Conservation (phyloP, 1,140 invertebrate species). For the Listronotus bonariensis region DNA sequence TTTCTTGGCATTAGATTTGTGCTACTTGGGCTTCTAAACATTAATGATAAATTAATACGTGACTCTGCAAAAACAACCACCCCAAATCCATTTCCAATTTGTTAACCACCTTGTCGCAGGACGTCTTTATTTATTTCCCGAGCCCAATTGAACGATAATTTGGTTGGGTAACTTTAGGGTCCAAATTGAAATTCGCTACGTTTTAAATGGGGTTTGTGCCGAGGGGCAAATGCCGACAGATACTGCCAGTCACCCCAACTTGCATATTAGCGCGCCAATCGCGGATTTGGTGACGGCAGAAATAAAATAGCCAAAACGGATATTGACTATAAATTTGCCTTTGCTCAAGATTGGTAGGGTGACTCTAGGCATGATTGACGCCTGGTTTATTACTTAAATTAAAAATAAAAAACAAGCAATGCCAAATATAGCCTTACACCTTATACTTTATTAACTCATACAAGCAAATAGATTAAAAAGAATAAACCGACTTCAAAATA, state of each 20-base stretch:
- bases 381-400: no score
- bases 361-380: no score
- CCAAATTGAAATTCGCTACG: slow-evolving; percentile 43
- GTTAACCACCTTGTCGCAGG: slow-evolving; percentile 19
- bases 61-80: slow-evolving; percentile 1
- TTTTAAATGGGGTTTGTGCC: slow-evolving; percentile 46
- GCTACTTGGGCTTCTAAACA: no score
- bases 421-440: no score
- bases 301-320: slow-evolving; percentile 39
- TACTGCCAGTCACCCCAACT: slow-evolving; percentile 47
- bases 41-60: background rate
- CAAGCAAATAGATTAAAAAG: no score
- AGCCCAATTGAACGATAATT: slow-evolving; percentile 43
- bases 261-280: slow-evolving; percentile 41
- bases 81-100: slow-evolving; percentile 20
- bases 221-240: slow-evolving; percentile 43
- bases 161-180: slow-evolving; percentile 39
- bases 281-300: slow-evolving; percentile 8
- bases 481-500: no score
- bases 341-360: no score
- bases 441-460: no score
- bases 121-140: slow-evolving; percentile 28
- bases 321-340: background rate
- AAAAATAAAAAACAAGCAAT: no score
- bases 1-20: no score